phyloP scores from a whole-genome alignment of 2,797 vertebrate species.

The Channallabes apus region DNA sequence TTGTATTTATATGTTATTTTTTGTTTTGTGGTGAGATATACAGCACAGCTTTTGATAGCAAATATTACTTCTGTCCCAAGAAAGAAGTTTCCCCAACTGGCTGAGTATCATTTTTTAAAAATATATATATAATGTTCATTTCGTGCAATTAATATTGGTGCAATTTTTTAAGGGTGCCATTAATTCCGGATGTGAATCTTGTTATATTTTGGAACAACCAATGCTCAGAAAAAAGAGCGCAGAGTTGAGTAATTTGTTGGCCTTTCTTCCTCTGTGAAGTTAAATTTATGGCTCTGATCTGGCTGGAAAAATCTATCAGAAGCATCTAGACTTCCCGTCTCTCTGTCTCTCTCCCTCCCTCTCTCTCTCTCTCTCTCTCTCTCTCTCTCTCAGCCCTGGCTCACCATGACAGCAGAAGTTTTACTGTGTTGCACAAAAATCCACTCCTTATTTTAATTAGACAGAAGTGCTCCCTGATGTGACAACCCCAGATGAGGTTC shows the following conservation, averaged over 20 bases:
- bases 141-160: neutral
- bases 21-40: too few species aligned
- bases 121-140: neutral
- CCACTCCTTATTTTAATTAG: conserved; percentile 50
- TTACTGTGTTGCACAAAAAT: conserved; percentile 45
- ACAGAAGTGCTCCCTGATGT: conserved; percentile 54
- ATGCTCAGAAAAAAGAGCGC: neutral
- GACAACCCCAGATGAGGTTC: conserved; percentile 54
- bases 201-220: too few species aligned
- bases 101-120: neutral
- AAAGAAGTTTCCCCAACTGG: neutral
- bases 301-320: conserved; percentile 35
- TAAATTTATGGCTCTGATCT: conserved; percentile 26
- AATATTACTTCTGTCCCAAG: neutral
- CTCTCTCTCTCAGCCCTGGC: conserved; percentile 16
- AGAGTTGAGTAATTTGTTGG: neutral
- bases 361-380: neutral
- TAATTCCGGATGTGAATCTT: neutral
- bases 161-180: neutral
- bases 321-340: conserved; percentile 18
- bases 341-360: neutral
- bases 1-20: too few species aligned
- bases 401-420: conserved; percentile 49
- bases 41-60: neutral
- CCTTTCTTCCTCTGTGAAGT: neutral